Base-by-base conservation (phyloP, 2,888 invertebrate genomes). In the Dysmachus trigonus region DNA sequence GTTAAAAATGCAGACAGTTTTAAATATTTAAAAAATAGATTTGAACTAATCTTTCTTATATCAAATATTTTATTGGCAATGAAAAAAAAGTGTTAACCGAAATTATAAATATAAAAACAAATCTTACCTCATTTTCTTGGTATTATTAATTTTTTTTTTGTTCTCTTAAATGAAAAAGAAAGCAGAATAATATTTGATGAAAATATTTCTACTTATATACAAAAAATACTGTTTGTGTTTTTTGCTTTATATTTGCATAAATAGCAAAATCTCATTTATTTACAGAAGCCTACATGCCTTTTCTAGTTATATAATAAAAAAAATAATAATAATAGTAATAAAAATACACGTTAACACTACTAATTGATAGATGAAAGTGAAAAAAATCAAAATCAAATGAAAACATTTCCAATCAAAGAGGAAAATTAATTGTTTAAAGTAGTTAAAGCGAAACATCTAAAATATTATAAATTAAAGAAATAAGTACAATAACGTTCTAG, bases 231-330 rank as follows among this genome's bases (percentile, higher is more conserved):
- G 83, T 38, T 83, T 22, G 22, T 41, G 38, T 77, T 77, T 35
- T 38, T 83, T 83, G 71, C 71, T 72, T 77, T 62, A 18, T 62
- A 53, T 62, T 62, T 82, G 81, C 81, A 62, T 33, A 35, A 82
- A 82, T 82, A 62, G 53, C 53, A 62, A 53, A 62, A 62, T 35
- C 22, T 62, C 62, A 62, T 82, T 82, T 83, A 83, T 83, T 83
- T 83, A 83, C 83, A 83, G 51, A 47, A 82, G 83, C 83, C 83
- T 83, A 83, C 83, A 83, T 83, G 83, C 83, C 47, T 83, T 62
- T 71, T 62, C 35, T 22, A 53, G 33, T 35, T 27, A 38, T 83
- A 71, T 72, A 83, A 35, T 77, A 77, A 62, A 62, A 53, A 62
- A 62, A 51, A 51, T 15, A 30, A 77, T 47, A 82, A 76, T 38